Percentiles rank a stretch among this genome's conserved stretches.
Evolutionary conservation across 2,113 vertebrate genomes (phyloP).

Genomic region (Paramormyrops kingsleyae): DNA sequence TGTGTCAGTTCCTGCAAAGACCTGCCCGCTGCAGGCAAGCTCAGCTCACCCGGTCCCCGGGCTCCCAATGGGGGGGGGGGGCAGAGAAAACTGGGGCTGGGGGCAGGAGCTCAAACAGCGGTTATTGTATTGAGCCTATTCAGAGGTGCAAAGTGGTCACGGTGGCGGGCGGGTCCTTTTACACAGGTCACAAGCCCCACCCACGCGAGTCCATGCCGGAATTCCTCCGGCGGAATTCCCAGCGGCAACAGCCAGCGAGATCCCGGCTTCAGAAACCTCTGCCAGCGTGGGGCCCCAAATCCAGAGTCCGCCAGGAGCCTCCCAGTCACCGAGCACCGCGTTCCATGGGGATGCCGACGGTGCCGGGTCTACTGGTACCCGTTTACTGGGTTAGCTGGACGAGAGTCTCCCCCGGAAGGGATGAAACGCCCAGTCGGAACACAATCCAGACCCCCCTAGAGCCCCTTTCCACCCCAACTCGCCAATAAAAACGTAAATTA

Average conservation of each 20-base stretch:
- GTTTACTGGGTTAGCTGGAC: background rate
- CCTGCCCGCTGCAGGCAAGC: constrained; percentile 29
- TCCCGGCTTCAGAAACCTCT: constrained; percentile 8
- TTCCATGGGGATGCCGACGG: background rate
- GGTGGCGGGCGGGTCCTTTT: constrained; percentile 70
- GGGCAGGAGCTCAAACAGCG: constrained; percentile 67
- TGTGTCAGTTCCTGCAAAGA: constrained; percentile 71
- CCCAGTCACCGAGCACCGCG: background rate
- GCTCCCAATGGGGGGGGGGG: background rate
- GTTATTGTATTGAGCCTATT: constrained; percentile 88
- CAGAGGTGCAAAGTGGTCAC: constrained; percentile 73
- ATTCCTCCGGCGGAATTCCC: constrained; percentile 56
- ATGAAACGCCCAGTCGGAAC: background rate
- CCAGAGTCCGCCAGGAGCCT: background rate
- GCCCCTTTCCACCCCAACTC: background rate
- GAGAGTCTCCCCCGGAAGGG: background rate
- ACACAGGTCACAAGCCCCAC: constrained; percentile 57
- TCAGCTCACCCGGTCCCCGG: background rate
- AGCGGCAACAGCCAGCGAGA: constrained; percentile 32
- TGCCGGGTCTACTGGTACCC: background rate
- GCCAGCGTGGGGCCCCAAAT: background rate
- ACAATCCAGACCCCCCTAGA: background rate
- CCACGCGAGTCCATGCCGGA: constrained; percentile 58
- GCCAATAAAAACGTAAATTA: constrained; percentile 1
- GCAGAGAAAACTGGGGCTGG: constrained; percentile 32